Percentiles rank a stretch among this genome's conserved stretches.
These are phyloP conservation scores for Diabrotica virgifera DNA, from an alignment of 1,140 invertebrate species.

Conservation along the genomic window DNA sequence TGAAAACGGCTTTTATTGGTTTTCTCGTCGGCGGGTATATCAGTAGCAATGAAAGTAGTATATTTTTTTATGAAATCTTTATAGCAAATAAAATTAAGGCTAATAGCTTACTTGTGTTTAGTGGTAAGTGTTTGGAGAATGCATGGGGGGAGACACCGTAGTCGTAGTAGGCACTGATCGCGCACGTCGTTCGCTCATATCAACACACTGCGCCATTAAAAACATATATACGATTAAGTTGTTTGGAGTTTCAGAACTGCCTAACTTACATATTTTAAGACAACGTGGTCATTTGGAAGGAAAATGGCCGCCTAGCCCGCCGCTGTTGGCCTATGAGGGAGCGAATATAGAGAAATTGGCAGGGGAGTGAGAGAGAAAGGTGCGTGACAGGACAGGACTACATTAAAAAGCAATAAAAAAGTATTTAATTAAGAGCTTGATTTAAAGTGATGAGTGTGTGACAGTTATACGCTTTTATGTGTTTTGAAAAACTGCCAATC, in stretches of 20 bases:
- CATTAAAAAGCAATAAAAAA: background rate
- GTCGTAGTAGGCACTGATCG: background rate
- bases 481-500: no score
- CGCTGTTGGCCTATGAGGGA: background rate
- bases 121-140: constrained; percentile 12
- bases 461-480: no score
- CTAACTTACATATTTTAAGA: constrained; percentile 34
- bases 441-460: no score
- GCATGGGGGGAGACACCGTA: constrained; percentile 11
- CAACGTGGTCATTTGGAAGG: constrained; percentile 19
- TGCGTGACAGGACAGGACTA: background rate
- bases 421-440: no score
- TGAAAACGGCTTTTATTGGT: constrained; percentile 16
- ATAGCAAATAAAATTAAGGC: constrained; percentile 24
- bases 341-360: background rate
- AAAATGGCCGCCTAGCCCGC: background rate
- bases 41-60: constrained; percentile 20
- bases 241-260: constrained; percentile 27
- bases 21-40: constrained; percentile 9
- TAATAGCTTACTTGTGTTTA: constrained; percentile 28
- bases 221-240: constrained; percentile 28
- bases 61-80: constrained; percentile 25
- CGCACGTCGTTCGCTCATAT: constrained; percentile 7
- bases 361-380: background rate
- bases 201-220: constrained; percentile 22